These are phyloP conservation scores for Cotesia glomerata DNA, from an alignment of 1,140 invertebrate genomes.

Conservation along the genomic window DNA sequence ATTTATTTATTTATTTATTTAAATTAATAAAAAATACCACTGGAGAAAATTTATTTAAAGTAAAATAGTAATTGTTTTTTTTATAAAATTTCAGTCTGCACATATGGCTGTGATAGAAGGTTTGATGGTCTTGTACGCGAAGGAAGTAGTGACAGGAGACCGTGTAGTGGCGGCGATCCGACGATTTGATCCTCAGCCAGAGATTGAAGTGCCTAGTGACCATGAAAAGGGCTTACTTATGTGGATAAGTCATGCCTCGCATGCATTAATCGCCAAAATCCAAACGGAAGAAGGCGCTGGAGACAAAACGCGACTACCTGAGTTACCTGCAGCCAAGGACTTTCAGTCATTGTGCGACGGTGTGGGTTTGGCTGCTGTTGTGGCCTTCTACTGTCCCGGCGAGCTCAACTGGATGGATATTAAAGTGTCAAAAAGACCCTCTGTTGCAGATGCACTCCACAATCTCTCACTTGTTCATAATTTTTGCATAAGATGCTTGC, in stretches of 20 bases:
- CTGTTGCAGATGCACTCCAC: constrained; percentile 88
- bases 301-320: constrained; percentile 59
- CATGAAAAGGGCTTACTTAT: constrained; percentile 87
- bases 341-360: constrained; percentile 82
- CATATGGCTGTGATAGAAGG: constrained; percentile 97
- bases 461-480: constrained; percentile 89
- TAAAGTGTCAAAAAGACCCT: constrained; percentile 74
- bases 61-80: constrained; percentile 25
- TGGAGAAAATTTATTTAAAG: background rate
- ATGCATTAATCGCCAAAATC: constrained; percentile 73
- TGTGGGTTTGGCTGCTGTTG: constrained; percentile 84
- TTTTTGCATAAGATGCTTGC: constrained; percentile 85
- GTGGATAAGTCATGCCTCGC: constrained; percentile 89
- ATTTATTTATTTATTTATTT: background rate
- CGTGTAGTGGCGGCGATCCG: constrained; percentile 84
- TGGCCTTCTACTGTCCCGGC: constrained; percentile 93
- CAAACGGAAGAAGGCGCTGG: constrained; percentile 53
- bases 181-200: constrained; percentile 67
- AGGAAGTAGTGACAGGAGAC: constrained; percentile 90
- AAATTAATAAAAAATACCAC: too few relatives aligned
- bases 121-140: constrained; percentile 93
- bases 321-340: constrained; percentile 60
- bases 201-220: constrained; percentile 67
- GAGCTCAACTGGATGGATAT: constrained; percentile 80
- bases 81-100: constrained; percentile 74